phyloP scores from a whole-genome alignment of 2,888 invertebrate genomes.

The Elmis aenea region DNA sequence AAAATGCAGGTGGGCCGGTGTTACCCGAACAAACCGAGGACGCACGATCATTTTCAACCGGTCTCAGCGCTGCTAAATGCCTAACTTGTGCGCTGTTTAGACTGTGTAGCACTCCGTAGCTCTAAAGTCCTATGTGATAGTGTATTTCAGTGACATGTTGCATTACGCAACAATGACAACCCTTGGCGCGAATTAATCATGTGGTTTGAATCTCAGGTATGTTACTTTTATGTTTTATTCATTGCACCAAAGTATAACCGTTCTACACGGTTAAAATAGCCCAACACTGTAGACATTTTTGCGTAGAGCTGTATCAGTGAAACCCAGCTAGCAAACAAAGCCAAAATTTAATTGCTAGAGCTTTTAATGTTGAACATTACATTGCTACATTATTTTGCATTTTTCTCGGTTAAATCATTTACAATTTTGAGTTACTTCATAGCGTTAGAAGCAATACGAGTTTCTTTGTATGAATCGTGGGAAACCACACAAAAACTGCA shows the following conservation, averaged over 20 bases:
- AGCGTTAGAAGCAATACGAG: not conserved
- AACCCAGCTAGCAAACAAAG: too few relatives aligned
- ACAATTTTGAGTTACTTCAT: conserved; percentile 2
- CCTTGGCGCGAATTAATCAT: conserved; percentile 43
- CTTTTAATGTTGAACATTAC: too few relatives aligned
- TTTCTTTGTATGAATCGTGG: not conserved
- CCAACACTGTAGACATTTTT: too few relatives aligned
- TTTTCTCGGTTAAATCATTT: too few relatives aligned
- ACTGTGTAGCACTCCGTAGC: conserved; percentile 36
- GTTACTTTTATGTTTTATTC: conserved; percentile 23
- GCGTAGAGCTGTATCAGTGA: too few relatives aligned
- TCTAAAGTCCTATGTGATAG: conserved; percentile 37
- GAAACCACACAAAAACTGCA: conserved; percentile 4
- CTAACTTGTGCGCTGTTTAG: conserved; percentile 35
- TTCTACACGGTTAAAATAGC: too few relatives aligned
- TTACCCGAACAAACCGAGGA: conserved; percentile 42
- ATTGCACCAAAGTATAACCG: too few relatives aligned
- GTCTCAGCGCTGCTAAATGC: conserved; percentile 39
- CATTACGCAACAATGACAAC: conserved; percentile 44
- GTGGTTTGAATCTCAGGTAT: conserved; percentile 49
- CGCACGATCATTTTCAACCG: conserved; percentile 40
- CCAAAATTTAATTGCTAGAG: too few relatives aligned
- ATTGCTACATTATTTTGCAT: too few relatives aligned
- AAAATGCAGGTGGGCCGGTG: conserved; percentile 55
- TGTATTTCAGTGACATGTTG: conserved; percentile 42